Percentiles rank a stretch among this genome's conserved stretches.
Conservation (phyloP, 2,113 vertebrate species). For the Climacteris rufus region DNA sequence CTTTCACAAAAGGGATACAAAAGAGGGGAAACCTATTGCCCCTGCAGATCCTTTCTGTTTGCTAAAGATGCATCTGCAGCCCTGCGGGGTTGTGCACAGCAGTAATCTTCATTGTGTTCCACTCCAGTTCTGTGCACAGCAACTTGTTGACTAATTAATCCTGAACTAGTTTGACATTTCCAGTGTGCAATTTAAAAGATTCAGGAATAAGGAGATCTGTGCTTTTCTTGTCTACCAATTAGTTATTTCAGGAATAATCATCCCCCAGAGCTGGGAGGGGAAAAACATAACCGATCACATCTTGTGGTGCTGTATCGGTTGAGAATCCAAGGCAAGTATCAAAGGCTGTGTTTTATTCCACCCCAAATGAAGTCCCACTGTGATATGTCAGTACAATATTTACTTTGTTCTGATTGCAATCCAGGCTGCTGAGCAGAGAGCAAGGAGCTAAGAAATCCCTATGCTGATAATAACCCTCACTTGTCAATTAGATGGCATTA, state of each 20-base stretch:
- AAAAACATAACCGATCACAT: background rate
- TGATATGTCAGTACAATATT: background rate
- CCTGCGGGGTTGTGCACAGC: background rate
- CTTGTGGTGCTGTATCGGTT: background rate
- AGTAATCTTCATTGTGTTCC: background rate
- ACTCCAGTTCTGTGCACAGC: background rate
- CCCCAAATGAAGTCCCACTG: background rate
- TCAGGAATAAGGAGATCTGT: background rate
- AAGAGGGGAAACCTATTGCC: background rate
- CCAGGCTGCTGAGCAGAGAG: background rate
- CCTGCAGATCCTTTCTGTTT: background rate
- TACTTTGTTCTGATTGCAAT: background rate
- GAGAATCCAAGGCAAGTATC: background rate
- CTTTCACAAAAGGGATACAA: background rate
- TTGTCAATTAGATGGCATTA: background rate
- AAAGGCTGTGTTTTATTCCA: conserved; percentile 1
- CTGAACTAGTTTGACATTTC: background rate
- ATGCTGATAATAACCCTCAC: background rate
- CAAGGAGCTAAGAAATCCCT: background rate
- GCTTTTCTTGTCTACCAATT: background rate
- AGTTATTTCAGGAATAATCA: conserved; percentile 9
- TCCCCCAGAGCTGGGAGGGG: background rate
- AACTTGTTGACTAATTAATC: background rate
- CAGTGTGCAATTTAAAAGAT: background rate
- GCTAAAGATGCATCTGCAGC: background rate